Percentiles rank a stretch among this genome's conserved stretches.
Evolutionary conservation across 2,113 vertebrate genomes (phyloP).

Genomic region (Martes martes): DNA sequence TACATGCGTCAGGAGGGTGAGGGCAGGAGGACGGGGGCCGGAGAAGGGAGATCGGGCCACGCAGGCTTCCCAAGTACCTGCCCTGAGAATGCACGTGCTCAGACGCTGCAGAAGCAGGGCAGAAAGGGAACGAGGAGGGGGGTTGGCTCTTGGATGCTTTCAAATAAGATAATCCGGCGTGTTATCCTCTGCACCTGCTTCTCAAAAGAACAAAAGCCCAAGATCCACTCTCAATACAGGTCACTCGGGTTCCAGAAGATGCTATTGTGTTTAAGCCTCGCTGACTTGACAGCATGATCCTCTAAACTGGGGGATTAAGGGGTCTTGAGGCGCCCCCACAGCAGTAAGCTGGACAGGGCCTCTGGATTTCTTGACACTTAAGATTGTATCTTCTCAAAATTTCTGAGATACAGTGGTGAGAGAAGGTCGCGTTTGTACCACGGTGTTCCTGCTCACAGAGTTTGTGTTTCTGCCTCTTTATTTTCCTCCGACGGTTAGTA

Average conservation of each 20-base stretch:
- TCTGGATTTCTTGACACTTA: neutral
- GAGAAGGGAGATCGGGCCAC: neutral
- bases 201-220: slow-evolving; percentile 62
- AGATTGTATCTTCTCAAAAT: slow-evolving; percentile 7
- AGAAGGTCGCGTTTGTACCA: neutral
- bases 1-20: neutral
- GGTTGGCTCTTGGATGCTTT: neutral
- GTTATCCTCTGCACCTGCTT: slow-evolving; percentile 48
- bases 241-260: slow-evolving; percentile 42
- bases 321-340: neutral
- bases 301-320: slow-evolving; percentile 52
- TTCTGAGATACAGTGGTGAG: neutral
- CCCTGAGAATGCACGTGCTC: neutral
- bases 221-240: slow-evolving; percentile 47
- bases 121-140: neutral
- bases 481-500: neutral
- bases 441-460: neutral
- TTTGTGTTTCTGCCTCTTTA: neutral
- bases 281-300: slow-evolving; percentile 57
- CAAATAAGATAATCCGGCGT: slow-evolving; percentile 32
- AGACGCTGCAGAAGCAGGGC: neutral
- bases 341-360: slow-evolving; percentile 20
- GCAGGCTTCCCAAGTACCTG: neutral
- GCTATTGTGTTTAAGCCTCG: slow-evolving; percentile 4
- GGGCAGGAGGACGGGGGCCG: neutral